phyloP scores from a whole-genome alignment of 2,888 invertebrate genomes.

The Erebia epiphron region DNA sequence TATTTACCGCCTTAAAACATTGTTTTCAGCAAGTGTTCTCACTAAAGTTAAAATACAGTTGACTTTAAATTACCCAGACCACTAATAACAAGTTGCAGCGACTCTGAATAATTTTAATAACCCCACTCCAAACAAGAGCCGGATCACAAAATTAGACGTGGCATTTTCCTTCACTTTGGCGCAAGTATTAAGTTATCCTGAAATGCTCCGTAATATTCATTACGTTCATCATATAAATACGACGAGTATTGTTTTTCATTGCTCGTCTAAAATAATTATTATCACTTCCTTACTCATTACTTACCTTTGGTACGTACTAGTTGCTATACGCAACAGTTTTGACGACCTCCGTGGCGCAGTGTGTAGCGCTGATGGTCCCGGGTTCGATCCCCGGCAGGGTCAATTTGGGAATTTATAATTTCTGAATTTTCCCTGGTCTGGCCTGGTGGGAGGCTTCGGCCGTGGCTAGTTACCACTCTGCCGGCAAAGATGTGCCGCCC shows the following conservation, averaged over 20 bases:
- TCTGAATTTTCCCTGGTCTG: too few relatives aligned
- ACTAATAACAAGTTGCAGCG: conserved; percentile 20
- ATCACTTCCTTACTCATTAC: background rate
- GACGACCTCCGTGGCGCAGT: too few relatives aligned
- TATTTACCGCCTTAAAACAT: too few relatives aligned
- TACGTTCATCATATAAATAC: background rate
- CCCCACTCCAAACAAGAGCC: conserved; percentile 12
- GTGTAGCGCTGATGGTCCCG: too few relatives aligned
- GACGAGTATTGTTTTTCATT: background rate
- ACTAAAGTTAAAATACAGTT: background rate
- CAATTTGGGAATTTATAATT: too few relatives aligned
- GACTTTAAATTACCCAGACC: conserved; percentile 14
- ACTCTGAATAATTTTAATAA: conserved; percentile 17
- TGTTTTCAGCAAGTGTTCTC: background rate
- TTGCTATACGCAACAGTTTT: too few relatives aligned
- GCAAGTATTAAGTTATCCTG: conserved; percentile 1
- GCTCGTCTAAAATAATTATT: background rate
- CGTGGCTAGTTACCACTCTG: too few relatives aligned
- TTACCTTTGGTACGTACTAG: too few relatives aligned
- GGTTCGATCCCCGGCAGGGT: too few relatives aligned
- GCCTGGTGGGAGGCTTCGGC: too few relatives aligned
- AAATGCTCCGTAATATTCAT: conserved; percentile 1
- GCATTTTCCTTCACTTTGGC: conserved; percentile 5
- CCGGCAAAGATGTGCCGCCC: too few relatives aligned
- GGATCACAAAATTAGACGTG: conserved; percentile 16